A percentile compares a stretch with the other conserved stretches of the same genome.
phyloP scores from a whole-genome alignment of 2,888 invertebrate species.

The Eilema sororculum region DNA sequence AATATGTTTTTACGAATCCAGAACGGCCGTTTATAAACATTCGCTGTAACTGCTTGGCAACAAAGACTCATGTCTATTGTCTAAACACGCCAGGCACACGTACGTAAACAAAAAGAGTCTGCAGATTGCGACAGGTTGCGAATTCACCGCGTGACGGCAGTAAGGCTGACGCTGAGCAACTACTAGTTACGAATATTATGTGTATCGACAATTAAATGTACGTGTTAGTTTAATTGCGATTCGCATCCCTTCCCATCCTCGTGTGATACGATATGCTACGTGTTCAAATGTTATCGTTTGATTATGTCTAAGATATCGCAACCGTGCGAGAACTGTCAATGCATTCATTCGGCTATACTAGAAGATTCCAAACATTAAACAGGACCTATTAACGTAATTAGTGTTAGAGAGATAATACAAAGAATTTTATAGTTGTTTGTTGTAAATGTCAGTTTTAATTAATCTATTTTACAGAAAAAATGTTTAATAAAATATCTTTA shows the following conservation, averaged over 20 bases:
- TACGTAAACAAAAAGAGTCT: constrained; percentile 32
- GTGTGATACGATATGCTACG: constrained; percentile 77
- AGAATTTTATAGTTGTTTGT: constrained; percentile 87
- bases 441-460: constrained; percentile 87
- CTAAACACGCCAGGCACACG: constrained; percentile 23
- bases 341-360: constrained; percentile 62
- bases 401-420: constrained; percentile 79
- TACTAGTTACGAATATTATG: constrained; percentile 60
- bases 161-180: constrained; percentile 41
- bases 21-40: constrained; percentile 22
- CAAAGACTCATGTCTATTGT: constrained; percentile 20
- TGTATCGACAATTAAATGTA: constrained; percentile 66
- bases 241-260: constrained; percentile 69
- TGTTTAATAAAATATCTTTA: constrained; percentile 87
- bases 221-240: constrained; percentile 61
- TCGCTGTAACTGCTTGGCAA: constrained; percentile 12
- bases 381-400: constrained; percentile 80
- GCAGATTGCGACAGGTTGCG: constrained; percentile 42
- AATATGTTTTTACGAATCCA: constrained; percentile 39
- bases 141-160: constrained; percentile 31
- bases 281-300: constrained; percentile 73
- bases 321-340: constrained; percentile 57
- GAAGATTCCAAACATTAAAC: constrained; percentile 71
- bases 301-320: constrained; percentile 59
- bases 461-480: constrained; percentile 86